Evolutionary conservation across 53 echinoderm and acorn worm genomes (phyloP), one percentile per base, ranked within the genome.

Genomic region (Glandiceps talaboti): DNA sequence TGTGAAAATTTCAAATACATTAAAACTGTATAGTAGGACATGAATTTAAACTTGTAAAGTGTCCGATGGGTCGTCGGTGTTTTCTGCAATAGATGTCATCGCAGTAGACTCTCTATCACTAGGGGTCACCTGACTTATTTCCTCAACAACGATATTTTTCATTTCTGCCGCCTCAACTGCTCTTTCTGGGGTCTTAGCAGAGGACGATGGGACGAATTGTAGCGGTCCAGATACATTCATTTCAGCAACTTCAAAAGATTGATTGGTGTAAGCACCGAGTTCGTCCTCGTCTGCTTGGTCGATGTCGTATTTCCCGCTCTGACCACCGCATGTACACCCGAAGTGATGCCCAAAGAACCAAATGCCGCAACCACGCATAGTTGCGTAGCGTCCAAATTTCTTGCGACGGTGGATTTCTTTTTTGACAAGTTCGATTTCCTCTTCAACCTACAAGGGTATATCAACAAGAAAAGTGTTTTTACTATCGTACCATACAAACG

Each of bases 321-420:
- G 80, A 45, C 29, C 84, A 81, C 91, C 86, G 72, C 88, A 91
- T 27, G 64, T 83, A 73, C 89, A 86, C 27, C 86, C 80, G n/a
- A 88, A 31, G 81, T 83, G 86, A 26, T 81, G 76, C 29, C 91
- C 91, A 73, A 88, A 88, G 80, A 88, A 91, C 91, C 91, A 91
- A 31, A 88, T 80, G 31, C 91, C 91, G 28, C 89, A 83, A 14
- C 88, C 86, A 27, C 82, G 80, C 32, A 74, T 72, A 0, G 82
- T 75, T 27, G 88, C 89, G 33, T 86, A 86, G 20, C 86, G 86
- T 0, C 91, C 91, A 74, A 83, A 91, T 31, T 76, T 86, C 31
- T 88, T 85, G 27, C 91, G 88, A 0, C 73, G 76, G 25, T 79
- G 64, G 29, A 91, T 83, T 75, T 91, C 91, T 1, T 31, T 32